Evolutionary conservation across 2,888 invertebrate genomes (phyloP).

Genomic region (Drosophila percnosoma): DNA sequence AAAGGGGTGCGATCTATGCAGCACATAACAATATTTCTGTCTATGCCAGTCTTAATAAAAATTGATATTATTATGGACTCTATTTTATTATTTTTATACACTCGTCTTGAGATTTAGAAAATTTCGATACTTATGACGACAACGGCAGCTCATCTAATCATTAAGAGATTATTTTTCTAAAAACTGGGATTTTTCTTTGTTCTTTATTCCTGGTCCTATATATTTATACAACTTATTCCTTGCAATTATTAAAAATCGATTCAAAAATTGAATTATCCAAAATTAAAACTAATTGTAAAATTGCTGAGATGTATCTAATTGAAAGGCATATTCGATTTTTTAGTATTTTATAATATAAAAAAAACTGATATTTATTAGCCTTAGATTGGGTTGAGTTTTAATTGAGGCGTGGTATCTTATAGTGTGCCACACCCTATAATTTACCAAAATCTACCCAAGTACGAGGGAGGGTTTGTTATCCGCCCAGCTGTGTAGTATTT

Average conservation of each 20-base stretch:
- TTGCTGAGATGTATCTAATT: no score
- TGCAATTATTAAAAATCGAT: no score
- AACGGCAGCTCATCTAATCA: no score
- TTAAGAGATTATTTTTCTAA: no score
- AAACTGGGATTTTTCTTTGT: no score
- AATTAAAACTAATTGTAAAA: no score
- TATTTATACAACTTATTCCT: no score
- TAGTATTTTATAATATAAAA: no score
- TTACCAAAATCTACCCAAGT: slow-evolving; percentile 6
- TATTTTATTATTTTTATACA: background rate
- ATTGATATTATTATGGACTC: background rate
- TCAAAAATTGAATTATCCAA: no score
- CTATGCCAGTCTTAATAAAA: background rate
- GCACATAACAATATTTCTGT: background rate
- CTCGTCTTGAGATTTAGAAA: background rate
- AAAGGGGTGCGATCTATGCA: background rate
- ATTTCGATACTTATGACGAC: background rate
- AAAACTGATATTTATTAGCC: background rate
- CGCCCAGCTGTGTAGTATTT: background rate
- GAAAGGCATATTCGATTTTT: background rate
- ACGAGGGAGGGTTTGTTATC: slow-evolving; percentile 22
- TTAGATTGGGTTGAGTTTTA: background rate
- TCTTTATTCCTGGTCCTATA: no score
- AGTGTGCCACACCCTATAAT: background rate
- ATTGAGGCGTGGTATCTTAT: background rate